Conservation (phyloP, 2,888 invertebrate species). For the Dioctria linearis region DNA sequence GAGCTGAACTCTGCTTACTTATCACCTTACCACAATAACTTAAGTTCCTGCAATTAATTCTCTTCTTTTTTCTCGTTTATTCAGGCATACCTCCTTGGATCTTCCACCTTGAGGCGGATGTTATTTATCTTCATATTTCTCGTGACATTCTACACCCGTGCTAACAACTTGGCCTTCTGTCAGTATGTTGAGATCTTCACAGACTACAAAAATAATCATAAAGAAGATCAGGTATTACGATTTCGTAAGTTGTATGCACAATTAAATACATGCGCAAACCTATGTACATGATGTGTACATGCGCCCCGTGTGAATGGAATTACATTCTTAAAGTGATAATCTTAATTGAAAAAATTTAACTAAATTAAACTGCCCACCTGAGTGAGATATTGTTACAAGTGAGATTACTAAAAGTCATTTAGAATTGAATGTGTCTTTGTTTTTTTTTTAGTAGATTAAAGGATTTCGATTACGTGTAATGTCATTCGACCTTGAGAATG, state of each 20-base stretch:
- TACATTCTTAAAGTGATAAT: constrained; percentile 28
- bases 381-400: neutral
- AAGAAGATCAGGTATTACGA: constrained; percentile 65
- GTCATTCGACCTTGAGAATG: too few relatives aligned
- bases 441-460: too few relatives aligned
- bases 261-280: neutral
- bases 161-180: constrained; percentile 61
- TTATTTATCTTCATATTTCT: constrained; percentile 53
- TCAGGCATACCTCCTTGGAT: constrained; percentile 40
- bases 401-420: neutral
- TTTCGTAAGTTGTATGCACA: constrained; percentile 12
- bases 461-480: too few relatives aligned
- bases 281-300: too few relatives aligned
- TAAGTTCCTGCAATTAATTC: constrained; percentile 22
- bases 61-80: constrained; percentile 22
- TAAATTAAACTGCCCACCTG: constrained; percentile 19
- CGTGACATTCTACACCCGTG: constrained; percentile 62
- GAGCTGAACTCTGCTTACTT: neutral
- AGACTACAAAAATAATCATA: constrained; percentile 66
- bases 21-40: neutral
- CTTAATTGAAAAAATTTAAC: constrained; percentile 31
- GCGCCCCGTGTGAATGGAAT: constrained; percentile 32
- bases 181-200: constrained; percentile 65
- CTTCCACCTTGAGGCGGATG: constrained; percentile 39
- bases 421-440: neutral